phyloP scores from a whole-genome alignment of 2,797 vertebrate species.

The Acridotheres tristis region DNA sequence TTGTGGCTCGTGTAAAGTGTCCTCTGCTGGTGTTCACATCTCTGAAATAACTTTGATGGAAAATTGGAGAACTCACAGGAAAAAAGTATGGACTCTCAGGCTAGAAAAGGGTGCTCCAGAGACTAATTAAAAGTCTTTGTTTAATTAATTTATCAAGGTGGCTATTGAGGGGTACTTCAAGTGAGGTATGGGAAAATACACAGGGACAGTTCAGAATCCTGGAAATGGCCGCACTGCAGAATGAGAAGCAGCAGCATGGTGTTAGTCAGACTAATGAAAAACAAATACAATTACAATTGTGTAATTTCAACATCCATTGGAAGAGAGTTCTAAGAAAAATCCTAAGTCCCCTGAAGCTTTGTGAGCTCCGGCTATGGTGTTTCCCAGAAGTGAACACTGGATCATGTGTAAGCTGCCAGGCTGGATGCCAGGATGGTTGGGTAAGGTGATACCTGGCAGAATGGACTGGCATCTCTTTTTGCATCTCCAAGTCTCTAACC shows the following conservation, averaged over 20 bases:
- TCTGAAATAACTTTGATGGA: not conserved
- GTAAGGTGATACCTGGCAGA: not conserved
- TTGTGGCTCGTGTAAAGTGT: not conserved
- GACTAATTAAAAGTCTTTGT: not conserved
- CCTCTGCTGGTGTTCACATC: not conserved
- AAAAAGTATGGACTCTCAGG: not conserved
- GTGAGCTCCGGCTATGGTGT: fast-evolving
- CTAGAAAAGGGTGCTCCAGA: not conserved
- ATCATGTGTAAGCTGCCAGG: not conserved
- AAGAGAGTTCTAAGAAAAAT: not conserved
- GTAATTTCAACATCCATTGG: not conserved
- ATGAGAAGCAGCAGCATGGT: not conserved
- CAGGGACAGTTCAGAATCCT: not conserved
- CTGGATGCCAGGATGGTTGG: not conserved
- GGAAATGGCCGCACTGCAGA: not conserved
- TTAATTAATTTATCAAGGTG: not conserved
- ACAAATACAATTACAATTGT: fast-evolving
- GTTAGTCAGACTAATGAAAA: not conserved
- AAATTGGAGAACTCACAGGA: not conserved
- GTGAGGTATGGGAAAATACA: not conserved
- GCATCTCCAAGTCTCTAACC: not conserved
- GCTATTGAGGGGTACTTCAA: not conserved
- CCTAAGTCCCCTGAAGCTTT: not conserved
- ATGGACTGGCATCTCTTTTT: not conserved
- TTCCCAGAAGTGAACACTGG: not conserved